Percentiles rank a stretch among this genome's conserved stretches.
Conservation (phyloP, 2,888 invertebrate genomes). For the Dolichopus griseipennis region DNA sequence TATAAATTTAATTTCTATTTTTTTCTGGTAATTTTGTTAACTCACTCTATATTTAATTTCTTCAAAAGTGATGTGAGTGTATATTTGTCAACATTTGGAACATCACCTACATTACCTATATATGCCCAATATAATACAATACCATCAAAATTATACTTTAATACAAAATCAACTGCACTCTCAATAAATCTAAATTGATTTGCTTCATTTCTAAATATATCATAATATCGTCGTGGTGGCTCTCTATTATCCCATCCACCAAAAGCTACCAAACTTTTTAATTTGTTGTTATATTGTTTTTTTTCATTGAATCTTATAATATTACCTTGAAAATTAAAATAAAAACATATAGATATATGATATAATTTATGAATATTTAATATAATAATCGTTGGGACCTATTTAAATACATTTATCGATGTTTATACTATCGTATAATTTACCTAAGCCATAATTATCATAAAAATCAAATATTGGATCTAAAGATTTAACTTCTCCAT, state of each 20-base stretch:
- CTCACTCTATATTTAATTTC: constrained; percentile 1
- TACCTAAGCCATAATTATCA: background rate
- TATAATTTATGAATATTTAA: background rate
- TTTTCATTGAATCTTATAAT: background rate
- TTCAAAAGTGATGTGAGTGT: background rate
- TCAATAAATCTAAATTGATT: background rate
- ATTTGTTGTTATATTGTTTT: constrained; percentile 36
- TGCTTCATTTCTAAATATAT: background rate
- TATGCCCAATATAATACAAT: constrained; percentile 49
- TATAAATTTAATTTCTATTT: constrained; percentile 23
- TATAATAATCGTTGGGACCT: no score
- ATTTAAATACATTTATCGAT: no score
- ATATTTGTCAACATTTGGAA: background rate
- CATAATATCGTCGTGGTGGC: background rate
- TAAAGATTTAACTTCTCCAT: background rate
- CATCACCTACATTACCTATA: background rate
- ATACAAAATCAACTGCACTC: constrained; percentile 52
- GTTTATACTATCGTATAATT: no score
- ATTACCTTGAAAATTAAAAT: background rate
- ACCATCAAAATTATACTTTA: constrained; percentile 63
- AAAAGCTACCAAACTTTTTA: constrained; percentile 46
- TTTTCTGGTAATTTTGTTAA: background rate
- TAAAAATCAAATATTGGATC: background rate
- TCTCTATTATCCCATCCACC: constrained; percentile 51
- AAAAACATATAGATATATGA: background rate